A percentile compares a stretch with the other conserved stretches of the same genome.
Evolutionary conservation across 1,140 invertebrate genomes (phyloP).

Genomic region (Bacillus rossius): DNA sequence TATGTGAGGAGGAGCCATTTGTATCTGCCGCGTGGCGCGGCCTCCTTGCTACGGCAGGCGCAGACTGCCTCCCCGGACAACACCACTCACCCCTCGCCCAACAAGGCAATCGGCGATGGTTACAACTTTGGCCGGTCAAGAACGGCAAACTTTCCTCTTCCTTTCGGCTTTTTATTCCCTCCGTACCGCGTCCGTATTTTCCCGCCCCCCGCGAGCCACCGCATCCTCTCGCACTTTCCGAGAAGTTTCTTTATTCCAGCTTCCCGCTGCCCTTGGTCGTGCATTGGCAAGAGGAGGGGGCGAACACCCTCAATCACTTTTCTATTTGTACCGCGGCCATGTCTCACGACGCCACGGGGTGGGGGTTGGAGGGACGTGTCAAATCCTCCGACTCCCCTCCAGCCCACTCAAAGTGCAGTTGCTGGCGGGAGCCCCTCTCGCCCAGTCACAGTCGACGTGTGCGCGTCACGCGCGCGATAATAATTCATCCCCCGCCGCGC

Average conservation of each 20-base stretch:
- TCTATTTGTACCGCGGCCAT: constrained; percentile 2
- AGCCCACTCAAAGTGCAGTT: too few species aligned
- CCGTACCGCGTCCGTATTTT: neutral
- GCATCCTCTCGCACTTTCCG: constrained; percentile 1
- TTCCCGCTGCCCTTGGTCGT: too few species aligned
- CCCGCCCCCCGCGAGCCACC: neutral
- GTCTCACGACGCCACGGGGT: neutral
- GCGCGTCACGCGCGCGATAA: constrained; percentile 7
- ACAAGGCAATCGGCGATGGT: too few species aligned
- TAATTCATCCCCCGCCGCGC: constrained; percentile 7
- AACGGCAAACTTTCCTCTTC: neutral
- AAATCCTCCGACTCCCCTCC: too few species aligned
- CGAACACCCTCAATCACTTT: constrained; percentile 6
- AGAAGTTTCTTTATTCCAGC: too few species aligned
- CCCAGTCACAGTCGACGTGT: neutral
- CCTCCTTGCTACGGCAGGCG: neutral
- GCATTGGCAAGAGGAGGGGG: too few species aligned
- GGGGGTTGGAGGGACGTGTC: too few species aligned
- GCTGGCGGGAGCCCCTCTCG: too few species aligned
- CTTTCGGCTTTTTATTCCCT: too few species aligned
- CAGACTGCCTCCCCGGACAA: neutral
- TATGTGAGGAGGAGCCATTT: constrained; percentile 19
- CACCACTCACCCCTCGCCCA: neutral
- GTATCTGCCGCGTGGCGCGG: constrained; percentile 13
- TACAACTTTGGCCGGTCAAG: neutral